These are phyloP conservation scores for Aldabrachelys gigantea DNA, from an alignment of 2,113 vertebrate species.

Conservation along the genomic window DNA sequence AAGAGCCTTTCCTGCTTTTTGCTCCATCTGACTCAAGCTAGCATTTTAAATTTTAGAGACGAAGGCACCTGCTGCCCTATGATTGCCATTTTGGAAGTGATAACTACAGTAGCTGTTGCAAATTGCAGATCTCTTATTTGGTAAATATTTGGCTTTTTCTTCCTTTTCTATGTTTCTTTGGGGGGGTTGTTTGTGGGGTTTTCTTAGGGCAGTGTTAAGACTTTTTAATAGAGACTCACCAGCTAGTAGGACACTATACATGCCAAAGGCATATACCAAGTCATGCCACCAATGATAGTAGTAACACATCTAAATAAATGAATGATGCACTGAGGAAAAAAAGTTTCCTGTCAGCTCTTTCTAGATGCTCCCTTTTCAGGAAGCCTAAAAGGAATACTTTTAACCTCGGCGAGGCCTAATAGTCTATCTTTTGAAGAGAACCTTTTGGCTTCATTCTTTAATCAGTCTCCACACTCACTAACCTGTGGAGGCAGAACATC, in stretches of 20 bases:
- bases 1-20: background rate
- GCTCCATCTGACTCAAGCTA: background rate
- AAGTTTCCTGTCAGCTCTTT: background rate
- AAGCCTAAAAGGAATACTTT: background rate
- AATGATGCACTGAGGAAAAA: background rate
- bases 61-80: background rate
- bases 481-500: background rate
- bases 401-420: background rate
- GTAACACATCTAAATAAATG: background rate
- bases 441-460: background rate
- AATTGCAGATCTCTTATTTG: background rate
- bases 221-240: slow-evolving; percentile 18
- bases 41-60: background rate
- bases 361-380: background rate
- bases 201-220: background rate
- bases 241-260: background rate
- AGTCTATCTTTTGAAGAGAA: background rate
- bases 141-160: background rate
- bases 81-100: background rate
- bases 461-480: background rate
- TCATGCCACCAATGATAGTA: background rate
- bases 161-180: background rate
- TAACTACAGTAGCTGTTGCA: background rate
- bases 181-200: accelerated
- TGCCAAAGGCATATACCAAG: background rate